phyloP scores from a whole-genome alignment of 2,888 invertebrate genomes.

The Tigriopus californicus region DNA sequence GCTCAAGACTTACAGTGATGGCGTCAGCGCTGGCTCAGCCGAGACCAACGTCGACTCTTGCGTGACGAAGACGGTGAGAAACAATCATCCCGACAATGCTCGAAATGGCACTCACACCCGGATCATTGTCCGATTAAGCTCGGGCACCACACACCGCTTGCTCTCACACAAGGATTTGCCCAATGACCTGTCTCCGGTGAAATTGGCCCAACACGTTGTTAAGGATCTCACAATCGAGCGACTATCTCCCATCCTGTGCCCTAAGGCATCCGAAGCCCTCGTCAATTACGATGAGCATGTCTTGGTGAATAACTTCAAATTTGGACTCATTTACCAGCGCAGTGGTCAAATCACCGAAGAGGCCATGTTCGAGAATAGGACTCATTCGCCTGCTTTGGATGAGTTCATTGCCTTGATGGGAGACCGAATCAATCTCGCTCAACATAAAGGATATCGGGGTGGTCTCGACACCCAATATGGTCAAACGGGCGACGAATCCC shows the following conservation, averaged over 20 bases:
- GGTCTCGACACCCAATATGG: conserved; percentile 89
- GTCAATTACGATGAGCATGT: conserved; percentile 92
- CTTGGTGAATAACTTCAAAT: conserved; percentile 86
- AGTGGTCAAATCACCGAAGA: conserved; percentile 89
- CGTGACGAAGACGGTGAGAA: too few species aligned
- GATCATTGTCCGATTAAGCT: conserved; percentile 61
- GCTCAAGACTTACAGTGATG: conserved; percentile 37
- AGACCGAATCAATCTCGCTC: background rate
- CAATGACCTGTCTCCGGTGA: background rate
- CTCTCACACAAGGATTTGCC: background rate
- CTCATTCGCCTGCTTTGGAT: conserved; percentile 72
- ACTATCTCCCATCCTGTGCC: conserved; percentile 56
- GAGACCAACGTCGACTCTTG: background rate
- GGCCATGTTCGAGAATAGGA: conserved; percentile 79
- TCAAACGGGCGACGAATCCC: conserved; percentile 84
- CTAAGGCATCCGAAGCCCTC: conserved; percentile 62
- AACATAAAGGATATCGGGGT: conserved; percentile 46
- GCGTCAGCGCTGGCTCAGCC: background rate
- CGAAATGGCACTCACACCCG: conserved; percentile 46
- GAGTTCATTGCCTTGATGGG: conserved; percentile 67
- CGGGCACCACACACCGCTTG: conserved; percentile 56
- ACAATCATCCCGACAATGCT: background rate
- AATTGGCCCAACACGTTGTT: background rate
- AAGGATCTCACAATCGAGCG: conserved; percentile 26
- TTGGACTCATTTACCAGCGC: conserved; percentile 88